phyloP scores from a whole-genome alignment of 2,113 vertebrate species.

The Pelecanoides urinatrix region DNA sequence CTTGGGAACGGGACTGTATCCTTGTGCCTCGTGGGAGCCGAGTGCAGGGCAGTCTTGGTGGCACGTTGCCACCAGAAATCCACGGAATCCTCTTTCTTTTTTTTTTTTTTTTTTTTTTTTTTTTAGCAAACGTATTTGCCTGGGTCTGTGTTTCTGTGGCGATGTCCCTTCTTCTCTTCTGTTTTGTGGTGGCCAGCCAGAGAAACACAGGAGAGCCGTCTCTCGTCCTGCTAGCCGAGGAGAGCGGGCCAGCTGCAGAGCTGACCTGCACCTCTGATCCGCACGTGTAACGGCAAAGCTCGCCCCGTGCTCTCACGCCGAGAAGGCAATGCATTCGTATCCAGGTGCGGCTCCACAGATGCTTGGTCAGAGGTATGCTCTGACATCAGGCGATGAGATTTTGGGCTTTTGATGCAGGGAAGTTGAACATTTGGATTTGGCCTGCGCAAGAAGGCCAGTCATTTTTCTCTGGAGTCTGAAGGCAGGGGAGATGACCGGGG shows the following conservation, averaged over 20 bases:
- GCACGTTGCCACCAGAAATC: neutral
- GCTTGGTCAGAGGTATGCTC: neutral
- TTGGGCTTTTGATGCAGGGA: neutral
- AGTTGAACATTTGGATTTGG: fast-evolving
- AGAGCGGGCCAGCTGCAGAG: neutral
- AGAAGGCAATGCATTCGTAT: fast-evolving
- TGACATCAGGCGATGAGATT: neutral
- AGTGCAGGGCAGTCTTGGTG: neutral
- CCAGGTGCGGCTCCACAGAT: neutral
- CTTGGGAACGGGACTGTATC: neutral
- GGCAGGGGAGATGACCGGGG: neutral
- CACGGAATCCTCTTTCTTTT: neutral
- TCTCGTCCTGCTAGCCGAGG: neutral
- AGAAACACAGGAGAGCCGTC: neutral
- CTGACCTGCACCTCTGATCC: neutral
- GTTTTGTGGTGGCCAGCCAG: neutral
- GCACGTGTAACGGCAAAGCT: neutral
- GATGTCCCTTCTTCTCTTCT: neutral
- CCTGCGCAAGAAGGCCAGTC: neutral
- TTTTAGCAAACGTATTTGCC: neutral
- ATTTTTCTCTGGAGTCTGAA: neutral
- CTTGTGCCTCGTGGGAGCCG: neutral
- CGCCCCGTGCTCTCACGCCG: fast-evolving
- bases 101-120: neutral
- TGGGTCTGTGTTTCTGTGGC: neutral